Evolutionary conservation across 2,113 vertebrate species (phyloP).

Genomic region (Erythrocebus patas): DNA sequence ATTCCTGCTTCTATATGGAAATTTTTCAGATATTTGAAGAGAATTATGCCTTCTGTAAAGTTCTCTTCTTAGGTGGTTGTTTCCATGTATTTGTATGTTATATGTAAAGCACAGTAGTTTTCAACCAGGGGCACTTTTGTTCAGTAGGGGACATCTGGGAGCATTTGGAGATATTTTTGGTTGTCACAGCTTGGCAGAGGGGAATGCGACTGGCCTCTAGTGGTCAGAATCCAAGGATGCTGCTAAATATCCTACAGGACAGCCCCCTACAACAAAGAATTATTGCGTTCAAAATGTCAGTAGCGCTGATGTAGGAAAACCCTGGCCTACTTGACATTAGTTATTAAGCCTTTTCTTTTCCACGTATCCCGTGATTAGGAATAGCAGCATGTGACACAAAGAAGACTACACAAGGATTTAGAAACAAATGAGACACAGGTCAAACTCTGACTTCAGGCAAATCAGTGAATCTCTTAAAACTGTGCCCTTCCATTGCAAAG

Average conservation of each 20-base stretch:
- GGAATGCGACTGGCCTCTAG: neutral
- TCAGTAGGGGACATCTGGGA: neutral
- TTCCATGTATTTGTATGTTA: neutral
- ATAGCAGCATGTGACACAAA: neutral
- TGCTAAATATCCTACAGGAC: neutral
- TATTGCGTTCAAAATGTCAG: neutral
- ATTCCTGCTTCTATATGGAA: neutral
- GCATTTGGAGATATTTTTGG: constrained; percentile 7
- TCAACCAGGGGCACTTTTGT: neutral
- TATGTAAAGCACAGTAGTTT: neutral
- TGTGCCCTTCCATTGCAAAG: neutral
- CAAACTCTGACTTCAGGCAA: neutral
- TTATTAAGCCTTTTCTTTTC: neutral
- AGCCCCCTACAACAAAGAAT: neutral
- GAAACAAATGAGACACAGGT: neutral
- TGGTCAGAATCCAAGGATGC: neutral
- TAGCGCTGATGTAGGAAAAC: neutral
- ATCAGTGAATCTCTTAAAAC: constrained; percentile 20
- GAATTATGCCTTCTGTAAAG: neutral
- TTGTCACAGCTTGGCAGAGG: neutral
- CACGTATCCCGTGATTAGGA: neutral
- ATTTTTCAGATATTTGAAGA: neutral
- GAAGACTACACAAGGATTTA: neutral
- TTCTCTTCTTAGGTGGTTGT: neutral
- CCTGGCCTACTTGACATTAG: neutral